Evolutionary conservation across 1,140 invertebrate species (phyloP), one percentile per base, ranked within the genome.

Genomic region (Melanaphis sacchari): DNA sequence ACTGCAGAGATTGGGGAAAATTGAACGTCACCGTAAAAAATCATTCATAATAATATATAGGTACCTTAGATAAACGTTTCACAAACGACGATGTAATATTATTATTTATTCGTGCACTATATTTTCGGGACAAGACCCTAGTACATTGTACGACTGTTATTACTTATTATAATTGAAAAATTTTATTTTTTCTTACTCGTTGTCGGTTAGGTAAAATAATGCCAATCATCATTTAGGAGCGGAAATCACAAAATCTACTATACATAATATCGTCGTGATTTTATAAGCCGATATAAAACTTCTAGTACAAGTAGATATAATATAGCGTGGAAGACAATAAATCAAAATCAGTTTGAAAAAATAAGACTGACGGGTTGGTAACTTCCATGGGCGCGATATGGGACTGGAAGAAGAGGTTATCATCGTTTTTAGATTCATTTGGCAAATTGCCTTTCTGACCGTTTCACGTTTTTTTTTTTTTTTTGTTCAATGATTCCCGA

Each of bases 371-470:
- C 88, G 49, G 22, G 36, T 54, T 59, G 88, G 38, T 36, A 46
- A 88, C 43, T 88, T 88, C 43, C 87, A 52, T 22, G 8, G 41
- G 43, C 43, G 87, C 84, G 84, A 49, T 49, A 88, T 49, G 87
- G 43, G 87, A 31, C 87, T 36, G 18, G 85, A 87, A 43, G 41
- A 88, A 66, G 43, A 88, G 85, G 85, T 88, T 43, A 88, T 88
- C 43, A 88, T 49, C 87, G 87, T 88, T 88, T 76, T 88, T n/a
- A 21, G 31, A 88, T 88, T 88, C 87, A 52, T 88, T 88, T 88
- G 87, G 87, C 87, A 46, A 88, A 88, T 88, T 88, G 87, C 87
- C 87, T 88, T 24, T 9, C 41, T n/a, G 59, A 76, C 59, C 41
- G 40, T 85, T 85, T 41, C 18, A n/a, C n/a, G 46, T 49, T 49